Base-by-base conservation (phyloP, 2,797 vertebrate species). In the Sebastes aleutianus region DNA sequence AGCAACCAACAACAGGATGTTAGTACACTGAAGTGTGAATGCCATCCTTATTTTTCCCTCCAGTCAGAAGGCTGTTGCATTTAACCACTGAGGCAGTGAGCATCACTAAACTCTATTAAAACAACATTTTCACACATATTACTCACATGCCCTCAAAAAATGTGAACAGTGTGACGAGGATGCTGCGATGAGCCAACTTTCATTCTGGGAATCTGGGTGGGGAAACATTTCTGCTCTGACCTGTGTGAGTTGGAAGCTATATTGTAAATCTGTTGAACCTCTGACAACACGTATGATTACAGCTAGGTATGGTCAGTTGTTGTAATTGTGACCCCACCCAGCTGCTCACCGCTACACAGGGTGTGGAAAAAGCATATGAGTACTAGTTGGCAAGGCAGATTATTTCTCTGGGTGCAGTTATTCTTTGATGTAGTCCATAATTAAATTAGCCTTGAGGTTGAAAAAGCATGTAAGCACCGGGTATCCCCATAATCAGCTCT, bases 371-470 rank as follows among this genome's bases (percentile, higher is more conserved):
- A 32, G 12, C 32, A 56, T 34, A 27, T 18, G 32, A 43, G 3
- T 34, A 76, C 16, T 24, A 39, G 57, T 70, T 74, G 50, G 31
- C 39, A 74, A n/a, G n/a, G n/a, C 53, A 54, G 18, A 69, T 61
- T 36, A 27, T 80, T 78, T 77, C n/a, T 74, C 34, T 61, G 29
- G 27, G 22, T 65, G 34, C 59, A 74, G 59, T 67, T 67, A 32
- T 56, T 53, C 58, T 81, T 81, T 84, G 58, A 73, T 80, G 63
- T 57, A 62, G 58, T 73, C 43, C 22, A 68, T 69, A 53, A 78
- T 78, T 74, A 50, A 59, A 84, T 81, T 69, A 89, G 58, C 36
- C 34, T 67, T 57, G 29, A 79, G 58, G 66, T 77, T 81, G 26
- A 63, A 83, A 65, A 74, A 27, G 3, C 78, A 68, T 79, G 66